Evolutionary conservation across 1,140 invertebrate species (phyloP), one percentile per base, ranked within the genome.

Genomic region (Lasioglossum albipes): DNA sequence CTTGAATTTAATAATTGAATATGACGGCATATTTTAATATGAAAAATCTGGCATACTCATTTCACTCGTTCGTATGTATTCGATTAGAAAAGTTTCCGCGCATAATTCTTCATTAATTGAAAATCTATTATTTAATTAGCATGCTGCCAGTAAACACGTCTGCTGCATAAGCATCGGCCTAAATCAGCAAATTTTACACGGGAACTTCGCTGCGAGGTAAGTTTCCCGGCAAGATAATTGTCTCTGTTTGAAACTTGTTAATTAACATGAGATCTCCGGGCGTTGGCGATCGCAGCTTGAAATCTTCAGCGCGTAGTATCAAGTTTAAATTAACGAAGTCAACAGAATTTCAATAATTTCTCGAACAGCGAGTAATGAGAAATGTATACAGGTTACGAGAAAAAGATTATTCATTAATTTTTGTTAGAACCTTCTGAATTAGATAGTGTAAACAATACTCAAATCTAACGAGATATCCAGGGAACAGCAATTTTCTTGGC

Each of bases 111-210:
- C 20, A 64, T 74, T 65, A 64, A 36, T 61, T 65, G 61, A 16
- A 18, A 74, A 42, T 52, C 27, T 4, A 74, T 74, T 65, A 65
- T 65, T 74, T 52, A 52, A 74, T 65, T 65, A 74, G 27, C 61
- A 18, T 13, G 69, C 5, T 45, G 2, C 41, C 20, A 41, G 18
- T n/a, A 54, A 45, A 27, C 52, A 52, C 13, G 12, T 52, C 5
- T 13, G 52, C 16, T 52, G 52, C 52, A 52, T 52, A 52, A 52
- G 52, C 36, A 18, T 52, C 22, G 42, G 64, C 41, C 36, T 42
- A 42, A 66, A 42, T 66, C 64, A 6, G 36, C 6, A 61, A 75
- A 75, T 75, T 75, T 75, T 67, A 10, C 20, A 7, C 5, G 4
- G 18, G 20, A 65, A 65, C 12, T 2, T 54, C 31, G 12, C 2